Base-by-base conservation (phyloP, 2,888 invertebrate species). In the Mongoloraphidia duomilia region DNA sequence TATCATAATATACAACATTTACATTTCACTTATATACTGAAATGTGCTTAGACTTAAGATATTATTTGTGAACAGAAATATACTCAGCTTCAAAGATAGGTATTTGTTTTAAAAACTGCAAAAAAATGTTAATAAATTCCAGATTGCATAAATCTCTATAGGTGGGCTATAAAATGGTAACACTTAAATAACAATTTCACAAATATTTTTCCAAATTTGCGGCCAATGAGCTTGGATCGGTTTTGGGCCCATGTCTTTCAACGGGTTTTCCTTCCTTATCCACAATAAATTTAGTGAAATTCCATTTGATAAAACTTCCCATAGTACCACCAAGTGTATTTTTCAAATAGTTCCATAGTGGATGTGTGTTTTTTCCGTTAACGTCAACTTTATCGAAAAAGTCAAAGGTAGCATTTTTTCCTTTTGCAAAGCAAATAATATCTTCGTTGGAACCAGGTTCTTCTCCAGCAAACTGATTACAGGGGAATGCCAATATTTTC, bases 201-300 rank as follows among this genome's bases (percentile, higher is more conserved):
- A 63, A 65, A 54, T 64, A 59, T 52, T 66, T 63, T 52, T 65
- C 60, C 36, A 67, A 56, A 44, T 58, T 59, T n/a, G 61, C 58
- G 6, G 65, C 59, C 44, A 67, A 52, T 41, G 55, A 59, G 8
- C 61, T 51, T 11, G 67, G 66, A 52, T 65, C 65, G n/a, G 59
- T 60, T 38, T 57, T 53, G 8, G 84, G 80, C 0, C 75, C 78
- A 54, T 78, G 77, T 50, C 84, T 69, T 54, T 78, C 79, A 9
- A 83, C 80, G 0, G 83, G 82, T 35, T 76, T 68, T 0, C 89
- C 89, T 49, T 82, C 68, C 59, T 75, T 79, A 62, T 89, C 79
- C 33, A 91, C 70, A 37, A 92, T 72, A 65, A 91, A 92, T 65
- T 92, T 92, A 1, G 87, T 82, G 63, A 89, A 92, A 67, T 92